Conservation (phyloP, 2,797 vertebrate species). For the Mareca penelope region DNA sequence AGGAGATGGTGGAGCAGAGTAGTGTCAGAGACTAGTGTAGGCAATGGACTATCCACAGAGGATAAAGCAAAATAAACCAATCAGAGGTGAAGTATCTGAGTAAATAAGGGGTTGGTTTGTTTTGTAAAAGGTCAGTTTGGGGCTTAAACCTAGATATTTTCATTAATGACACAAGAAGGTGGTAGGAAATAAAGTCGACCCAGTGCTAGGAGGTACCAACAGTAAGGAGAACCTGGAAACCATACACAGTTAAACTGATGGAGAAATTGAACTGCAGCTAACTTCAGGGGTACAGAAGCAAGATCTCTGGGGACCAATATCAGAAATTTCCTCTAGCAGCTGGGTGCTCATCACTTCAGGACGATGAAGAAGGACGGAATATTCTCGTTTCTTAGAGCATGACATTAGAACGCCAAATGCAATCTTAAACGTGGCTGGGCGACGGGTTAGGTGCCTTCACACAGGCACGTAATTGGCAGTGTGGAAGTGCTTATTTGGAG, state of each 20-base stretch:
- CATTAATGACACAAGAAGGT: neutral
- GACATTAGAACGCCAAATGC: slow-evolving; percentile 5
- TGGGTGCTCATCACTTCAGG: neutral
- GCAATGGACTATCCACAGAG: neutral
- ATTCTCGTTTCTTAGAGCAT: neutral
- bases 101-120: neutral
- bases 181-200: neutral
- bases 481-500: neutral
- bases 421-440: neutral
- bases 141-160: neutral
- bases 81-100: neutral
- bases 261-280: neutral
- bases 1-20: neutral
- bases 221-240: neutral
- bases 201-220: neutral
- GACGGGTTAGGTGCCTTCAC: slow-evolving; percentile 39
- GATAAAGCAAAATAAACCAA: neutral
- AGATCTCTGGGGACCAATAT: neutral
- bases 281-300: neutral
- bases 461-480: neutral
- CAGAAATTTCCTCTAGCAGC: neutral
- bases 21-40: neutral
- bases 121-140: neutral
- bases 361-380: neutral
- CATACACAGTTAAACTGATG: neutral